Evolutionary conservation across 2,797 vertebrate genomes (phyloP).

Genomic region (Sebastiscus albofasciatus): DNA sequence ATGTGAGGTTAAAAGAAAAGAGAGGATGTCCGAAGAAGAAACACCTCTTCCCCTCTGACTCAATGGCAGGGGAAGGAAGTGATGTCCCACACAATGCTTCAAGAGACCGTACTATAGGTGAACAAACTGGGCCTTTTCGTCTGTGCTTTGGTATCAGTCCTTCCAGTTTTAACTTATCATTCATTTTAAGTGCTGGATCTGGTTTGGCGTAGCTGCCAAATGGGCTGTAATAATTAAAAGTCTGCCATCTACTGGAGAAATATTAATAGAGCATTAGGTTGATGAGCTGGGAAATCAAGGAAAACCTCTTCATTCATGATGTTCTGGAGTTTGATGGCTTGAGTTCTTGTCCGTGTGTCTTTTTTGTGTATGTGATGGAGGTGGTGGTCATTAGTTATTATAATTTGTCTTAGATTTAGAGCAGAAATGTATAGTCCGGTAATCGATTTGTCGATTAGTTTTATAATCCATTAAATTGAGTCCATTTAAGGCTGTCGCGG

Average conservation of each 20-base stretch:
- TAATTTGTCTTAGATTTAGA: neutral
- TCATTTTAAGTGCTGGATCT: neutral
- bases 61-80: slow-evolving; percentile 30
- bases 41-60: slow-evolving; percentile 20
- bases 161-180: neutral
- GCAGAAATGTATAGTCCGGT: neutral
- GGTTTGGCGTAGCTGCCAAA: neutral
- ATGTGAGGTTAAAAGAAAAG: slow-evolving; percentile 23
- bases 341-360: neutral
- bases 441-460: neutral
- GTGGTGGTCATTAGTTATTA: neutral
- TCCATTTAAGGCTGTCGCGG: neutral
- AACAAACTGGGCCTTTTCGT: neutral
- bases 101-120: neutral
- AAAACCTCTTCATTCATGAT: neutral
- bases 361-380: neutral
- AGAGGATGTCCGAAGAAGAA: slow-evolving; percentile 30
- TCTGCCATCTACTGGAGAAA: slow-evolving; percentile 62
- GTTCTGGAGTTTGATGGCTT: neutral
- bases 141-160: neutral
- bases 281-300: neutral
- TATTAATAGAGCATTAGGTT: neutral
- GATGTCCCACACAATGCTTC: neutral
- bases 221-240: neutral
- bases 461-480: neutral